A percentile compares a stretch with the other conserved stretches of the same genome.
phyloP scores from a whole-genome alignment of 2,113 vertebrate species.

The Thermophis baileyi region DNA sequence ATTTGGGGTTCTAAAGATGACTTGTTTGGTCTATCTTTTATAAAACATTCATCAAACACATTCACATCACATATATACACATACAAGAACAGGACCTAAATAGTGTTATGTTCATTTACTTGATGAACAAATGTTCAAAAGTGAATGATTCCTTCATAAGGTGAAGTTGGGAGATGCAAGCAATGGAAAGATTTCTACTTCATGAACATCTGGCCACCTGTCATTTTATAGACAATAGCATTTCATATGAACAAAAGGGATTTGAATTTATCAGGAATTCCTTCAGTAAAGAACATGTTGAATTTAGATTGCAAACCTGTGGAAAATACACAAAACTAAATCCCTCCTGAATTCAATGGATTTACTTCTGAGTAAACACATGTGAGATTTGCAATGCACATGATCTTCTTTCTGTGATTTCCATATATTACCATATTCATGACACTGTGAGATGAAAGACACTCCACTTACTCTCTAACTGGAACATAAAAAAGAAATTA shows the following conservation, averaged over 20 bases:
- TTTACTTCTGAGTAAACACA: not conserved
- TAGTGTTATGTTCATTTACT: constrained; percentile 53
- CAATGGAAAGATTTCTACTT: constrained; percentile 59
- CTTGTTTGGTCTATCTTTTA: constrained; percentile 21
- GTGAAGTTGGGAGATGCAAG: constrained; percentile 25
- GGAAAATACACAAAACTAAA: not conserved
- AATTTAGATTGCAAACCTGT: constrained; percentile 62
- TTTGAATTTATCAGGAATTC: constrained; percentile 76
- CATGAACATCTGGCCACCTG: constrained; percentile 78
- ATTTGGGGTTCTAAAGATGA: constrained; percentile 38
- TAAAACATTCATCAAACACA: constrained; percentile 62
- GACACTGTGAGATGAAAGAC: constrained; percentile 76
- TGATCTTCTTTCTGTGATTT: constrained; percentile 81
- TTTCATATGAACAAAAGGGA: constrained; percentile 77
- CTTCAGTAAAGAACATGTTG: constrained; percentile 76
- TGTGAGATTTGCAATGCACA: constrained; percentile 19
- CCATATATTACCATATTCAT: constrained; percentile 90
- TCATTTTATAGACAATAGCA: constrained; percentile 76
- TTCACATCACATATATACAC: not conserved
- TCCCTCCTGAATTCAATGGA: not conserved
- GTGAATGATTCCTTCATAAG: constrained; percentile 44
- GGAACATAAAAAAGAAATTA: constrained; percentile 78
- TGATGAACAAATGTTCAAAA: constrained; percentile 57
- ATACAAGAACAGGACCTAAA: constrained; percentile 53
- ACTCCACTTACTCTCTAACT: constrained; percentile 73